These are phyloP conservation scores for Rotaria socialis DNA, from an alignment of 2,888 invertebrate genomes.

Conservation along the genomic window DNA sequence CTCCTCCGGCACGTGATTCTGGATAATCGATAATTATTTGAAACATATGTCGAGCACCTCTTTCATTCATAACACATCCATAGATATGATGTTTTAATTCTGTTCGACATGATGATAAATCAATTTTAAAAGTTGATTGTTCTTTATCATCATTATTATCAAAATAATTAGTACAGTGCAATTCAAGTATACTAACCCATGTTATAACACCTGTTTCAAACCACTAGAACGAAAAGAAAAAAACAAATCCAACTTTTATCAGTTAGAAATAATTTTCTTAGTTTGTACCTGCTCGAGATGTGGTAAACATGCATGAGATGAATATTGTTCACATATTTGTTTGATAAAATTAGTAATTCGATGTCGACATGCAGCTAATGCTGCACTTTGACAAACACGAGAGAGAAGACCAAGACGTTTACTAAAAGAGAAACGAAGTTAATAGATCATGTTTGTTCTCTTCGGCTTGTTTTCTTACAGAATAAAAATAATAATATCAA, in stretches of 20 bases:
- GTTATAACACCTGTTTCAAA: background rate
- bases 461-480: background rate
- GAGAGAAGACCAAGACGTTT: slow-evolving; percentile 9
- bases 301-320: slow-evolving; percentile 9
- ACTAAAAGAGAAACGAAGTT: background rate
- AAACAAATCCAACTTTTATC: too few relatives aligned
- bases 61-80: background rate
- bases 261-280: too few relatives aligned
- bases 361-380: background rate
- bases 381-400: background rate
- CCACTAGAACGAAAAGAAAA: background rate
- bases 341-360: slow-evolving; percentile 15
- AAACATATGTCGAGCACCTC: slow-evolving; percentile 69
- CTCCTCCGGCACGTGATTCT: slow-evolving; percentile 77
- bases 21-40: slow-evolving; percentile 94
- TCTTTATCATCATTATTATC: background rate
- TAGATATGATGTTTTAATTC: slow-evolving; percentile 34
- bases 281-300: background rate
- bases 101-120: background rate
- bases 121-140: background rate
- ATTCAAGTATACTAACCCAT: slow-evolving; percentile 2
- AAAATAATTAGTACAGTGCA: background rate
- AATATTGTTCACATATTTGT: background rate
- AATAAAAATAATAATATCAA: background rate
- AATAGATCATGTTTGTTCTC: background rate